These are phyloP conservation scores for Echinometra lucunter DNA, from an alignment of 53 echinoderm and acorn worm genomes.

Conservation along the genomic window DNA sequence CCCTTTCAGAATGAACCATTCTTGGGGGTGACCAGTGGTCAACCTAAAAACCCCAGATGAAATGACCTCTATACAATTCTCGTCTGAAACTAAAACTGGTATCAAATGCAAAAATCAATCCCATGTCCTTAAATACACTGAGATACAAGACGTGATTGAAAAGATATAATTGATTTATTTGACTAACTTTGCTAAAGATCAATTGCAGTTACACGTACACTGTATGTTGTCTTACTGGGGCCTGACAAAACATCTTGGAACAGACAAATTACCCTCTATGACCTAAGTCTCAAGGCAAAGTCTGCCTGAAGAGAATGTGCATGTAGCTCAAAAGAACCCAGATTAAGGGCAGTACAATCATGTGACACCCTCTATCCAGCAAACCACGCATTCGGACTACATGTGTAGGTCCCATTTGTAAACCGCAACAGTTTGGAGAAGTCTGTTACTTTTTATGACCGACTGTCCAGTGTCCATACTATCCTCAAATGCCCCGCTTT, in stretches of 20 bases:
- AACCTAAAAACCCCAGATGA: not conserved
- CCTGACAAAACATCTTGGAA: not conserved
- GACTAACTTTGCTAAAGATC: not conserved
- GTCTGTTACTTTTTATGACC: too few relatives aligned
- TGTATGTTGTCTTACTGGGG: not conserved
- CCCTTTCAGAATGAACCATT: not conserved
- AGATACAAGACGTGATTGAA: not conserved
- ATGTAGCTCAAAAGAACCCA: not conserved
- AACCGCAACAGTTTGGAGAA: too few relatives aligned
- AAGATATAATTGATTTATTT: not conserved
- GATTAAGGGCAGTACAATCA: too few relatives aligned
- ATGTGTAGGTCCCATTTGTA: too few relatives aligned
- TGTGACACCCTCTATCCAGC: too few relatives aligned
- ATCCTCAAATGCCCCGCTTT: too few relatives aligned
- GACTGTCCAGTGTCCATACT: too few relatives aligned
- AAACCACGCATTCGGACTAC: too few relatives aligned
- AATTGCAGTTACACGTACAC: not conserved
- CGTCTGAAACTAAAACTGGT: not conserved
- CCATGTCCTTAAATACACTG: not conserved
- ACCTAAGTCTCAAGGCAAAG: not conserved
- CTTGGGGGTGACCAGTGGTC: not conserved
- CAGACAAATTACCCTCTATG: not conserved
- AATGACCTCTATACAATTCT: conserved; percentile 5
- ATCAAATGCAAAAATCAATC: not conserved
- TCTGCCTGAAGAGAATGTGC: not conserved